Base-by-base conservation (phyloP, 2,888 invertebrate species). In the Machimus atricapillus region DNA sequence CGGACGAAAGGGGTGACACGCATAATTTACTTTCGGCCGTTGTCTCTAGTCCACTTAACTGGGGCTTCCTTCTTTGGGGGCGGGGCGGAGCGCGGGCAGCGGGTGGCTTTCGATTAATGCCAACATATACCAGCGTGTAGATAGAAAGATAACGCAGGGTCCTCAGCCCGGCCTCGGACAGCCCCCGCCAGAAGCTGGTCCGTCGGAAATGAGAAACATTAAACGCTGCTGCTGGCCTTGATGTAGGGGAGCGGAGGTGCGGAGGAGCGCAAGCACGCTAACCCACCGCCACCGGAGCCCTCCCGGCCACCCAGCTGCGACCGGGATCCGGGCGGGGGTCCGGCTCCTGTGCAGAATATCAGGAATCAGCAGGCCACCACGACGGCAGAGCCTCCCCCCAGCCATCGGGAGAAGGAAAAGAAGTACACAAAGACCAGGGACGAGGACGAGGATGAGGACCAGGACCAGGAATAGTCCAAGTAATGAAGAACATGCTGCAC, bases 1-100 rank as follows among this genome's bases (percentile, higher is more conserved):
- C 77, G 76, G 56, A 86, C 77, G 78, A 86, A 86, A 86, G 86
- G 86, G 78, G 86, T 86, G 76, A 86, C 78, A 86, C 78, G 86
- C 78, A 86, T 86, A 86, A 86, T 86, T 86, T 86, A 86, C 86
- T 86, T 52, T 85, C 46, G 40, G 76, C 85, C 85, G 76, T 85
- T 76, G 85, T 85, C 46, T 78, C 37, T 77, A 86, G 86, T 86
- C 86, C 86, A 86, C 78, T 86, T 86, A 86, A 86, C 52, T 86
- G 58, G n/a, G 19, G 37, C 23, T 78, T 40, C 58, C 74, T 85
- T 19, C 52, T n/a, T 73, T 12, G 43, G 23, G n/a, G 73, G 16
- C 46, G 6, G 46, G 74, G 56, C 37, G 19, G 74, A 40, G 19
- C 37, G 34, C 7, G 14, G 14, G 27, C 5, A 31, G 16, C 27